Conservation (phyloP, 2,113 vertebrate species). For the Cinclus mexicanus region DNA sequence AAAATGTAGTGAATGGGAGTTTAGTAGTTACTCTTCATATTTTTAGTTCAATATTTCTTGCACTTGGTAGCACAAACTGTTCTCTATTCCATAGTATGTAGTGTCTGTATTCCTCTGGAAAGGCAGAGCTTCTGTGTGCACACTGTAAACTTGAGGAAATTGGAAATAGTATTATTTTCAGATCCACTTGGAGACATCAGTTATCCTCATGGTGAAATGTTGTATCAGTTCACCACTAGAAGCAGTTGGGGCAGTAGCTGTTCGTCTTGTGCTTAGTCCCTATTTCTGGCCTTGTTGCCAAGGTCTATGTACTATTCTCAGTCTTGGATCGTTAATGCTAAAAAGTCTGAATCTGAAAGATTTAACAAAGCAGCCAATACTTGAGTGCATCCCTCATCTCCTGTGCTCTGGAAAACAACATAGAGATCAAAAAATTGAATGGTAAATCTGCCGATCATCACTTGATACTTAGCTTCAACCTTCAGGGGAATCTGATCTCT, state of each 20-base stretch:
- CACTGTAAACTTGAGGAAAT: neutral
- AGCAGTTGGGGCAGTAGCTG: neutral
- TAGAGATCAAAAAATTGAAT: neutral
- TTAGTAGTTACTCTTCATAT: neutral
- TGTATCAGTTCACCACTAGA: neutral
- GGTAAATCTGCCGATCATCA: neutral
- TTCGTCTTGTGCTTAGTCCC: neutral
- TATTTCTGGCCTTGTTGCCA: neutral
- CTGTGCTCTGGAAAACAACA: neutral
- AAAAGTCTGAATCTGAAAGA: neutral
- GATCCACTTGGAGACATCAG: neutral
- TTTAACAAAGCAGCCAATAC: neutral
- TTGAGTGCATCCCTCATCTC: neutral
- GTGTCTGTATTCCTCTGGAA: neutral
- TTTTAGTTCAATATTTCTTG: neutral
- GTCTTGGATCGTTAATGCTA: neutral
- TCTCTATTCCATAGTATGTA: accelerated
- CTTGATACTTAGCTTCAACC: neutral
- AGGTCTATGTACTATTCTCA: neutral
- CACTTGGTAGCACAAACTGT: neutral
- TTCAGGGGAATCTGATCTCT: neutral
- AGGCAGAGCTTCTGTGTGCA: neutral
- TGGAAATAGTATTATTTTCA: neutral
- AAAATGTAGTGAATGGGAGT: neutral
- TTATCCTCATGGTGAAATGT: neutral